A percentile compares a stretch with the other conserved stretches of the same genome.
These are phyloP conservation scores for Subacronicta megacephala DNA, from an alignment of 2,888 invertebrate genomes.

Conservation along the genomic window DNA sequence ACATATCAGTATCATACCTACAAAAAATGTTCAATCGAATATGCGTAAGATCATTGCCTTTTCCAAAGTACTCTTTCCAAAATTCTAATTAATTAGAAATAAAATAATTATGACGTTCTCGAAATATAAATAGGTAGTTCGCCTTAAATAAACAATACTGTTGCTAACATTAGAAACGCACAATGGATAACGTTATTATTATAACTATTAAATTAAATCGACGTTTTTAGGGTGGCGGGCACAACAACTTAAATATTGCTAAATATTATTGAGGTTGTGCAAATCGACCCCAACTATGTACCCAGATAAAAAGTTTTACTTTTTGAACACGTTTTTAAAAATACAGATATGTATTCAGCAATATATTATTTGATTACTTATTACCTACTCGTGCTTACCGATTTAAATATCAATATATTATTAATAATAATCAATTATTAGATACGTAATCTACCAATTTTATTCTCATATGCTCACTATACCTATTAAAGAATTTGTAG, in stretches of 20 bases:
- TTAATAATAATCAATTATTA: background rate
- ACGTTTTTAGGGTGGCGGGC: too few species aligned
- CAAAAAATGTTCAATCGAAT: slow-evolving; percentile 29
- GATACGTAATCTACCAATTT: background rate
- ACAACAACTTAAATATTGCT: too few species aligned
- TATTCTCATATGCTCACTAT: slow-evolving; percentile 6
- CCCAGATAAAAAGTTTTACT: too few species aligned
- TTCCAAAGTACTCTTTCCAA: slow-evolving; percentile 9
- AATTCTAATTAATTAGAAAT: slow-evolving; percentile 12
- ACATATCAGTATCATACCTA: slow-evolving; percentile 66
- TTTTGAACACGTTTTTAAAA: too few species aligned
- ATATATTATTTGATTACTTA: background rate
- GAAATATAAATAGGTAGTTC: slow-evolving; percentile 25
- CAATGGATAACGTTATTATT: slow-evolving; percentile 26
- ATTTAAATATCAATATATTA: too few species aligned
- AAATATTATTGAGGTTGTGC: too few species aligned
- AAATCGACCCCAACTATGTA: too few species aligned
- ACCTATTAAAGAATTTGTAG: background rate
- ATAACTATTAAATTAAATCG: background rate
- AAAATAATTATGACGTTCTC: slow-evolving; percentile 12
- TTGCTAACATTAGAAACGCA: slow-evolving; percentile 48
- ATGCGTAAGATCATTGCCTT: slow-evolving; percentile 11
- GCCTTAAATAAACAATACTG: slow-evolving; percentile 15
- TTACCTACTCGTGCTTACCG: too few species aligned
- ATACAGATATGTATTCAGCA: slow-evolving; percentile 9